Percentiles rank a stretch among this genome's conserved stretches.
Conservation (phyloP, 2,797 vertebrate species). For the Serranus cabrilla region DNA sequence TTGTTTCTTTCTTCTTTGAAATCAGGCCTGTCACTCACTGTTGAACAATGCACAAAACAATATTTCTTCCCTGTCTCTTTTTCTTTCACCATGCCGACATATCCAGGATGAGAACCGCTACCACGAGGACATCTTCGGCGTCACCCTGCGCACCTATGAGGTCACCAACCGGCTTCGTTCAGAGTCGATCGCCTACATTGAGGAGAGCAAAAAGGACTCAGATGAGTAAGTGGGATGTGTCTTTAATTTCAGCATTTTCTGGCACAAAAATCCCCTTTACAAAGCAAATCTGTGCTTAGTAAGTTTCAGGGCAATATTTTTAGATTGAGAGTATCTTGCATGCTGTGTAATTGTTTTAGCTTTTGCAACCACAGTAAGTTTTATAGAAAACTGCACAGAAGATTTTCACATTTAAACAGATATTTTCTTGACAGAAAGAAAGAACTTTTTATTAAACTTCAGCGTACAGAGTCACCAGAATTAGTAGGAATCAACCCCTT, state of each 20-base stretch:
- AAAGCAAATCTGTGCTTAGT: background rate
- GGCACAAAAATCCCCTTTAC: too few relatives aligned
- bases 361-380: background rate
- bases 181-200: constrained; percentile 98
- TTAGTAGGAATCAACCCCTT: background rate
- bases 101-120: constrained; percentile 97
- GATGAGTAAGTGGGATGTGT: constrained; percentile 90
- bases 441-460: too few relatives aligned
- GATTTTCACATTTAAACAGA: background rate
- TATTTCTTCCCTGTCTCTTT: background rate
- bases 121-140: constrained; percentile 98
- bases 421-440: background rate
- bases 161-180: constrained; percentile 98
- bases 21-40: background rate
- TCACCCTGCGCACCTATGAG: constrained; percentile 97
- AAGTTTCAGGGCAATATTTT: background rate
- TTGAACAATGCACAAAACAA: background rate
- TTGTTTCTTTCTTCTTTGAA: background rate
- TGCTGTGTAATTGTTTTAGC: background rate
- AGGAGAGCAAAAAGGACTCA: constrained; percentile 96
- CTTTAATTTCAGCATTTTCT: background rate
- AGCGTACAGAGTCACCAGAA: background rate
- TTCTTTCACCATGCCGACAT: background rate
- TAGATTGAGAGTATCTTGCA: background rate
- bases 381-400: background rate